Percentiles rank a stretch among this genome's conserved stretches.
These are phyloP conservation scores for Hirtodrosophila histrioides DNA, from an alignment of 2,888 invertebrate species.

Conservation along the genomic window DNA sequence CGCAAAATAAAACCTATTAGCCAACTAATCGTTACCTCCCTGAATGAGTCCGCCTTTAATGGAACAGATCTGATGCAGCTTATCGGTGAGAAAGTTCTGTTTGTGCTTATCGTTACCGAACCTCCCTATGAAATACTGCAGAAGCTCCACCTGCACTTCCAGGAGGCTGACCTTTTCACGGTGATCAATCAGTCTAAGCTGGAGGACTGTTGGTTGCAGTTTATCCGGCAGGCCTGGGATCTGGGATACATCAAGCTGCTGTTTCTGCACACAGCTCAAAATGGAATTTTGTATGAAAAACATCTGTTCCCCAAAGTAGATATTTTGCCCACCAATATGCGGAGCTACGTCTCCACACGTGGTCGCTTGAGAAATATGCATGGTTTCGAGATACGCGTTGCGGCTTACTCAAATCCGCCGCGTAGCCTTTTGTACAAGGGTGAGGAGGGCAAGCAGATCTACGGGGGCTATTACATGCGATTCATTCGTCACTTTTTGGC, in stretches of 20 bases:
- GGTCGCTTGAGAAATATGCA: constrained; percentile 20
- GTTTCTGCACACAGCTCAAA: constrained; percentile 21
- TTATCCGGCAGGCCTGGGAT: constrained; percentile 26
- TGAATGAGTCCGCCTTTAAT: constrained; percentile 12
- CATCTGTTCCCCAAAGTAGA: constrained; percentile 41
- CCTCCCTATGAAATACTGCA: constrained; percentile 34
- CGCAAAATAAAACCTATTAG: not conserved
- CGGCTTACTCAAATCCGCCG: constrained; percentile 57
- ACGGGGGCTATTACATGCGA: constrained; percentile 60
- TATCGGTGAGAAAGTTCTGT: constrained; percentile 21
- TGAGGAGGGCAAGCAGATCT: constrained; percentile 21
- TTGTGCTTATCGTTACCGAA: constrained; percentile 31
- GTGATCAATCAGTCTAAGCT: constrained; percentile 13
- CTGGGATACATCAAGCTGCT: constrained; percentile 48
- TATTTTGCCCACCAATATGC: constrained; percentile 19
- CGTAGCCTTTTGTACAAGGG: constrained; percentile 49
- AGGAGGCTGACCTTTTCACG: constrained; percentile 48
- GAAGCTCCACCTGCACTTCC: constrained; percentile 29
- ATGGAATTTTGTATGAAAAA: constrained; percentile 32
- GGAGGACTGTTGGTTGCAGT: constrained; percentile 35
- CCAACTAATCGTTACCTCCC: constrained; percentile 32
- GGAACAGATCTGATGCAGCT: constrained; percentile 16
- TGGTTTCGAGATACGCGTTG: constrained; percentile 52
- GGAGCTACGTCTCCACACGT: constrained; percentile 17
- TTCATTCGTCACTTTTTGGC: constrained; percentile 46